A percentile compares a stretch with the other conserved stretches of the same genome.
Evolutionary conservation across 2,113 vertebrate genomes (phyloP).

Genomic region (Nothoprocta perdicaria): DNA sequence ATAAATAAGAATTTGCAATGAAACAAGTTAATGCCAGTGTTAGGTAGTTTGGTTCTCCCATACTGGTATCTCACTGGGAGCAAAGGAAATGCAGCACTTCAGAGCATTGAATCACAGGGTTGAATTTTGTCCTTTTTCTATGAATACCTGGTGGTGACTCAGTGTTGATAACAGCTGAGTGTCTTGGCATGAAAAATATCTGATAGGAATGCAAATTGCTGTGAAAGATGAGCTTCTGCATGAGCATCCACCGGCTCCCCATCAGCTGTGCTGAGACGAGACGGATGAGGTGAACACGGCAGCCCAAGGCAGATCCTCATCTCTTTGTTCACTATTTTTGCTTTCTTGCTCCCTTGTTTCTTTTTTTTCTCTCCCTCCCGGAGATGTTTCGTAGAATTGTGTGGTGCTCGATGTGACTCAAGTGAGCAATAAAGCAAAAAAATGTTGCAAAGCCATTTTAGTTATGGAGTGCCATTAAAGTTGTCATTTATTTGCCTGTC

Average conservation of each 20-base stretch:
- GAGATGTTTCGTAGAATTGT: neutral
- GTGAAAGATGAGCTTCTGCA: neutral
- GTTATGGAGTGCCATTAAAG: neutral
- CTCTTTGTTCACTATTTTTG: neutral
- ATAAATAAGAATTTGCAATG: neutral
- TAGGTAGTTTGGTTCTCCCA: neutral
- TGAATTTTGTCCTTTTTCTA: neutral
- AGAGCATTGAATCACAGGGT: neutral
- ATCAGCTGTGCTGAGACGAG: neutral
- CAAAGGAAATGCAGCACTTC: neutral
- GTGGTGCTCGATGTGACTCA: neutral
- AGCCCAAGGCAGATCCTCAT: neutral
- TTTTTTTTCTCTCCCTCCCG: neutral
- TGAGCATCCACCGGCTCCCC: neutral
- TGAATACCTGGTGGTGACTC: neutral
- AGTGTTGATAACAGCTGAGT: neutral
- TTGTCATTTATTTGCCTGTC: constrained; percentile 30
- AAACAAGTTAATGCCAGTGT: neutral
- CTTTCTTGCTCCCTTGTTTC: neutral
- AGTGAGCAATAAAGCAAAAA: constrained; percentile 5
- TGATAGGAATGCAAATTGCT: neutral
- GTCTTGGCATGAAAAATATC: neutral
- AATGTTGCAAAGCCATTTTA: neutral
- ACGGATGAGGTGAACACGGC: fast-evolving
- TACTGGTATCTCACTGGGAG: neutral